Percentiles rank a stretch among this genome's conserved stretches.
Conservation (phyloP, 2,113 vertebrate genomes). For the Edolisoma coerulescens region DNA sequence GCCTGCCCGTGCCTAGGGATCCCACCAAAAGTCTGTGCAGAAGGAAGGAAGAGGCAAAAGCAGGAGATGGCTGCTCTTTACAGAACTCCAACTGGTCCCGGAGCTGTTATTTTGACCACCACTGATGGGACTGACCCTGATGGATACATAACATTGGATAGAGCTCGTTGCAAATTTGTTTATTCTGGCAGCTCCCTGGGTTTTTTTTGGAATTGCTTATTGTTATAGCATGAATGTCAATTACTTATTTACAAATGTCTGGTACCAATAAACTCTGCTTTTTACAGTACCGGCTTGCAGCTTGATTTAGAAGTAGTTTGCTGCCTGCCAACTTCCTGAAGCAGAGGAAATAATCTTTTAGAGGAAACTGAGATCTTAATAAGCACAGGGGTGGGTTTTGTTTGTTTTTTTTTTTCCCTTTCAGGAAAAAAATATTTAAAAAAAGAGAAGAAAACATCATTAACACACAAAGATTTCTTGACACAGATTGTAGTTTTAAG, state of each 20-base stretch:
- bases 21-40: background rate
- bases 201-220: constrained; percentile 22
- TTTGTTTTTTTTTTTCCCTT: background rate
- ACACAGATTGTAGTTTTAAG: background rate
- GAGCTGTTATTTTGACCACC: background rate
- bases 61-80: background rate
- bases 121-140: background rate
- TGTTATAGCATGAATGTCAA: constrained; percentile 32
- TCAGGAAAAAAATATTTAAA: background rate
- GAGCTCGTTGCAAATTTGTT: constrained; percentile 1
- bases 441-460: background rate
- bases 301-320: constrained; percentile 10
- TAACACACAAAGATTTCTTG: background rate
- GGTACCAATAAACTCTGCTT: constrained; percentile 34
- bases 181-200: constrained; percentile 44
- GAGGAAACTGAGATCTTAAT: background rate
- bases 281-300: background rate
- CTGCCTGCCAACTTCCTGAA: constrained; percentile 12
- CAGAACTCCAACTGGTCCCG: background rate
- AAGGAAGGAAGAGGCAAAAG: background rate
- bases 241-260: constrained; percentile 51
- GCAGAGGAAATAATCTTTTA: background rate
- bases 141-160: background rate
- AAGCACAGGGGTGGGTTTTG: background rate
- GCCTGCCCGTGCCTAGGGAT: background rate